phyloP scores from a whole-genome alignment of 1,140 invertebrate genomes.

The Stratiolaelaps scimitus region DNA sequence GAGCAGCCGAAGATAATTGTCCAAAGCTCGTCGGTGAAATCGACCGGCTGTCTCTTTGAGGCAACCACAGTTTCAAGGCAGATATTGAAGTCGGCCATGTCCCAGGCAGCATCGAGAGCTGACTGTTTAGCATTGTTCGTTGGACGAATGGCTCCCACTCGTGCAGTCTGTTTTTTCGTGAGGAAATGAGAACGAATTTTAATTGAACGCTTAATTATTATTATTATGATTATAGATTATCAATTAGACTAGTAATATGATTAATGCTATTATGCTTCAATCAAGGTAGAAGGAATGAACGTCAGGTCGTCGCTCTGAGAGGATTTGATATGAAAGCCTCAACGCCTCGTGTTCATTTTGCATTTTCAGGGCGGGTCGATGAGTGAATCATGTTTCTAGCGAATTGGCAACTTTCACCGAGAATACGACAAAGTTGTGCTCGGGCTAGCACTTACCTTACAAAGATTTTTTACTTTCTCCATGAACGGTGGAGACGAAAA shows the following conservation, averaged over 20 bases:
- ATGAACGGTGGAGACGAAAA: conserved; percentile 16
- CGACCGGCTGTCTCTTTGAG: conserved; percentile 11
- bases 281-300: no score
- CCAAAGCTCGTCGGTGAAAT: conserved; percentile 25
- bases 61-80: conserved; percentile 18
- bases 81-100: conserved; percentile 28
- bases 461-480: conserved; percentile 17
- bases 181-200: neutral
- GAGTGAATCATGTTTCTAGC: no score
- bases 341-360: no score
- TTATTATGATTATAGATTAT: neutral
- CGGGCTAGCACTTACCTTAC: neutral
- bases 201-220: neutral
- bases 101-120: conserved; percentile 22
- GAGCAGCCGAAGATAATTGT: conserved; percentile 12
- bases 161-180: neutral
- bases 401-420: no score
- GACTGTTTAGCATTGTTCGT: conserved; percentile 24
- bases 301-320: no score
- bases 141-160: neutral
- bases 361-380: no score
- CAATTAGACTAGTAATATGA: no score
- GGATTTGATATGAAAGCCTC: no score
- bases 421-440: no score
- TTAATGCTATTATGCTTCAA: no score